Evolutionary conservation across 2,888 invertebrate genomes (phyloP).

Genomic region (Caprella mutica): DNA sequence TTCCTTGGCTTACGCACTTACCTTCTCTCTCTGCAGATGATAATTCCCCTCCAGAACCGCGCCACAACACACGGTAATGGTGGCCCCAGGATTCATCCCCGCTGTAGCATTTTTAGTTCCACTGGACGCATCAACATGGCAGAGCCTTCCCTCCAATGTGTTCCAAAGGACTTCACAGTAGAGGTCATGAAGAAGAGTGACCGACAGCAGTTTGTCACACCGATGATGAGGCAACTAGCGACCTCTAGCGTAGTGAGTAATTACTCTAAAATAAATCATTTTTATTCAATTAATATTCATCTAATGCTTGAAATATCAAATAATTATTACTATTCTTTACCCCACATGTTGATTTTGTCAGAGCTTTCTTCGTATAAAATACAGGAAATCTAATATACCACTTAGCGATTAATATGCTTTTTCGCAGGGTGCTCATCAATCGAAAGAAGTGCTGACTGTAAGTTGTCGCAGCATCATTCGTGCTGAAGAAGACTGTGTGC

Average conservation of each 20-base stretch:
- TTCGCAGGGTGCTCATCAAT: neutral
- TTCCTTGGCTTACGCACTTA: no score
- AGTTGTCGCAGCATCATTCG: constrained; percentile 40
- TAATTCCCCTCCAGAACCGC: constrained; percentile 19
- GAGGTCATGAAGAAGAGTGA: neutral
- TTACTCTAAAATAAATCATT: no score
- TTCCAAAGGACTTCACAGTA: constrained; percentile 47
- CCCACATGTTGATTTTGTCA: no score
- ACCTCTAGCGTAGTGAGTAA: constrained; percentile 20
- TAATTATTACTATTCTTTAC: no score
- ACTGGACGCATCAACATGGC: constrained; percentile 74
- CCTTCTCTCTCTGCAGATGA: constrained; percentile 13
- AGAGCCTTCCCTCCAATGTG: constrained; percentile 72
- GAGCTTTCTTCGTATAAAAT: no score
- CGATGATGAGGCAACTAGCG: constrained; percentile 18
- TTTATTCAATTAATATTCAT: no score
- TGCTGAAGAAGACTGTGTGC: constrained; percentile 42
- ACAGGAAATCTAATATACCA: no score
- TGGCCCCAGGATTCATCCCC: constrained; percentile 19
- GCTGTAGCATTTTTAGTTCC: constrained; percentile 41
- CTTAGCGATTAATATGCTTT: no score
- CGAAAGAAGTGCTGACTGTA: constrained; percentile 9
- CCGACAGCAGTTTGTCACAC: neutral
- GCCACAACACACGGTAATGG: neutral
- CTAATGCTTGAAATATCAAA: no score